A percentile compares a stretch with the other conserved stretches of the same genome.
Conservation (phyloP, 2,113 vertebrate genomes). For the Tyrannus savana region DNA sequence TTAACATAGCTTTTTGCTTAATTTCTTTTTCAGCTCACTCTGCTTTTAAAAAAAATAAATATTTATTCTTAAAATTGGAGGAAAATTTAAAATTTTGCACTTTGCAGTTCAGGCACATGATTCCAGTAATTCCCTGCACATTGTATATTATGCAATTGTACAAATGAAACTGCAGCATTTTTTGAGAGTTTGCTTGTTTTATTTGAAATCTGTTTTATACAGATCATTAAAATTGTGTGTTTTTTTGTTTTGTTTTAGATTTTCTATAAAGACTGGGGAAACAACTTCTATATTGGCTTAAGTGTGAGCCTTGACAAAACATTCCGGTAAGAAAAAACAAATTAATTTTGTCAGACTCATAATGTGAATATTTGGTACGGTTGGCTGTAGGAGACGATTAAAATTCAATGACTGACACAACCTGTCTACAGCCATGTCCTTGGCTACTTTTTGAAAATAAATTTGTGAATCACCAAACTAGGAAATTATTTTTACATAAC, state of each 20-base stretch:
- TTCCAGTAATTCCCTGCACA: neutral
- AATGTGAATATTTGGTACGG: neutral
- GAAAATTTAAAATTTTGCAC: neutral
- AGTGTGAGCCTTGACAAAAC: constrained; percentile 87
- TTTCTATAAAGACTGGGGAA: constrained; percentile 49
- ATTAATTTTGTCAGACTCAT: neutral
- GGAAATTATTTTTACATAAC: neutral
- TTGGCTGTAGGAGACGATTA: neutral
- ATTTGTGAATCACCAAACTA: neutral
- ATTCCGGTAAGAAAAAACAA: constrained; percentile 82
- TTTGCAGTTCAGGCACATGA: neutral
- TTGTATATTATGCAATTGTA: neutral
- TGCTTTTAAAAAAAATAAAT: neutral
- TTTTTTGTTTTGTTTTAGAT: constrained; percentile 65
- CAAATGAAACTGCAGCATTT: neutral
- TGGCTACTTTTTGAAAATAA: neutral
- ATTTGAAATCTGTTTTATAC: neutral
- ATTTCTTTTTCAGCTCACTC: neutral
- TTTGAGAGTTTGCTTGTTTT: neutral
- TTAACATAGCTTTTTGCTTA: neutral
- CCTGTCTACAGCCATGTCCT: neutral
- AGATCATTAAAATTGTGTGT: neutral
- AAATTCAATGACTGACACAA: neutral
- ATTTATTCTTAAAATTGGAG: neutral
- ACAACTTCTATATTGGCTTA: constrained; percentile 88